These are phyloP conservation scores for Chrosomus eos DNA, from an alignment of 2,797 vertebrate genomes.

Conservation along the genomic window DNA sequence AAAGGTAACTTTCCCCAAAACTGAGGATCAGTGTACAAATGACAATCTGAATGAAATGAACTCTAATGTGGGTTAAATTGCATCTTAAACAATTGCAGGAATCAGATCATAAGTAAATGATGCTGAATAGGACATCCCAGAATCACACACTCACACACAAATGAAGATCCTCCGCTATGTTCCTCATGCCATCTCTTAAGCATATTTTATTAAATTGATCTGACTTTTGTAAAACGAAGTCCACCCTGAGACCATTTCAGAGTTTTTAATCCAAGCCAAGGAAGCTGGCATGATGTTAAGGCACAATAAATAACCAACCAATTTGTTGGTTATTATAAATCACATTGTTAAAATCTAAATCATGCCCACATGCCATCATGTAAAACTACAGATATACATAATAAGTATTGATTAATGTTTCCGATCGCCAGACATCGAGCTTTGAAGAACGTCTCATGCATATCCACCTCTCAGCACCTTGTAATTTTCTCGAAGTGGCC, in stretches of 20 bases:
- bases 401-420: not conserved
- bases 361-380: not conserved
- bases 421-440: not conserved
- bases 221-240: not conserved
- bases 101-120: not conserved
- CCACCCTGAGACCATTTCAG: not conserved
- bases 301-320: not conserved
- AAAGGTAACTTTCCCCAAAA: not conserved
- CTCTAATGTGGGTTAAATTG: not conserved
- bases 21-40: not conserved
- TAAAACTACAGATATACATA: not conserved
- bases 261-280: not conserved
- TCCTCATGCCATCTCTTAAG: not conserved
- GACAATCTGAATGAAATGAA: not conserved
- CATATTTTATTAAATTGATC: not conserved
- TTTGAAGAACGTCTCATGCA: not conserved
- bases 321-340: not conserved
- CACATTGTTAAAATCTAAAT: not conserved
- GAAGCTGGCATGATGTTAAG: not conserved
- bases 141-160: not conserved
- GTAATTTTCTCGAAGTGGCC: conserved; percentile 9
- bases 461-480: conserved; percentile 7
- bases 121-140: not conserved
- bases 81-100: not conserved
- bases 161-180: not conserved